Base-by-base conservation (phyloP, 2,113 vertebrate species). In the Antechinus flavipes region DNA sequence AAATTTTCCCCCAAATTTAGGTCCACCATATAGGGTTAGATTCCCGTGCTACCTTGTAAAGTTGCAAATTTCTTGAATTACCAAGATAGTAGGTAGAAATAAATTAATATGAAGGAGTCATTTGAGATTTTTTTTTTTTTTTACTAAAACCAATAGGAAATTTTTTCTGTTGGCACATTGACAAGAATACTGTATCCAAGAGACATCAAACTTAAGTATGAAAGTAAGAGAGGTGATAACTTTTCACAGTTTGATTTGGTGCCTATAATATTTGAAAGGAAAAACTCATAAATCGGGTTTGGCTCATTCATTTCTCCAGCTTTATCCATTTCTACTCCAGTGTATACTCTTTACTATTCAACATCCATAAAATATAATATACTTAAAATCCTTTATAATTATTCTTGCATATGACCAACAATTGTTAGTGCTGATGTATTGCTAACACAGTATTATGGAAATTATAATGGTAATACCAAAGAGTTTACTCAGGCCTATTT, bases 191-290 rank as follows among this genome's bases (percentile, higher is more conserved):
- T 8, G 30, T 25, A 0, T 0, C 0, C 14, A 84, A 35, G 58
- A 5, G 61, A 35, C n/a, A 42, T 84, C 42, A 84, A 84, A 23
- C 19, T 84, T 84, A 84, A 16, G 68, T 84, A 42, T 76, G 68
- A 84, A 42, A 84, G 68, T 84, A 9, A 49, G 52, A 30, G 7
- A n/a, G 50, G 30, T 91, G 90, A n/a, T 50, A 0, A 0, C 91
- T 92, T 10, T 54, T 10, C 94, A 0, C 26, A 2, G 2, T 14
- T 53, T 11, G 0, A 25, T 47, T 52, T 76, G 47, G 50, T 19
- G 22, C 8, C 49, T 0, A 0, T 68, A 93, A 47, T 10, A 46
- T 25, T 54, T 0, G 10, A 27, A 5, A 2, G 3, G 53, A 54
- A 25, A 0, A 4, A 84, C 89, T 46, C 46, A 14, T n/a, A 22